Base-by-base conservation (phyloP, 2,113 vertebrate species). In the Trematomus loennbergii region DNA sequence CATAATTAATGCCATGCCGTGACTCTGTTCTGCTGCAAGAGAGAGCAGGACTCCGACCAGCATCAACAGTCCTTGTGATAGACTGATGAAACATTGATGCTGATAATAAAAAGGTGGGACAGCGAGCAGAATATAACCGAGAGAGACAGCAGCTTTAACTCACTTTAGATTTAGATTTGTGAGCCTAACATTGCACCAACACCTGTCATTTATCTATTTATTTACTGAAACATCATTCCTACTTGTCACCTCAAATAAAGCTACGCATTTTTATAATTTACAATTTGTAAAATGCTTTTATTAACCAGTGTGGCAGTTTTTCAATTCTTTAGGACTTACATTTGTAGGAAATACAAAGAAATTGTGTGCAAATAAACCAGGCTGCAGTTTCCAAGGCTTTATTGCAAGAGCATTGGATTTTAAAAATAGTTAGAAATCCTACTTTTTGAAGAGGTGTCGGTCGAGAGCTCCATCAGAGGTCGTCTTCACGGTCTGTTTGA, bases 401-500 rank as follows among this genome's bases (percentile, higher is more conserved):
- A 15, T 8, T 46, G 52, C 12, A n/a, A 16, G 13, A 54, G 29
- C 29, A 29, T 29, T 29, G 29, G 3, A 29, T 29, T 29, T 29
- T 29, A 29, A 29, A 29, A 29, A 29, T 29, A 3, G 29, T 29
- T 29, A 0, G n/a, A 69, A 48, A 53, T 15, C 90, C 90, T 96
- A 99, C 98, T 99, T 99, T 95, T 99, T 99, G 94, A 99, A 99
- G 91, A 98, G 97, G 85, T 98, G 96, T 92, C 97, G 96, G 94
- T 99, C 98, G 88, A 99, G 95, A 82, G 98, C 96, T 72, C 98
- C 98, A 73, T 99, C 98, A 61, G 98, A 97, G 29, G 97, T 97
- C 63, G 97, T 97, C 84, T 99, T 98, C 89, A 99, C 87, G 57
- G 96, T 97, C 90, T 97, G 89, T 92, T 97, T 97, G 92, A 99